Base-by-base conservation (phyloP, 2,888 invertebrate genomes). In the Agrochola lychnidis region DNA sequence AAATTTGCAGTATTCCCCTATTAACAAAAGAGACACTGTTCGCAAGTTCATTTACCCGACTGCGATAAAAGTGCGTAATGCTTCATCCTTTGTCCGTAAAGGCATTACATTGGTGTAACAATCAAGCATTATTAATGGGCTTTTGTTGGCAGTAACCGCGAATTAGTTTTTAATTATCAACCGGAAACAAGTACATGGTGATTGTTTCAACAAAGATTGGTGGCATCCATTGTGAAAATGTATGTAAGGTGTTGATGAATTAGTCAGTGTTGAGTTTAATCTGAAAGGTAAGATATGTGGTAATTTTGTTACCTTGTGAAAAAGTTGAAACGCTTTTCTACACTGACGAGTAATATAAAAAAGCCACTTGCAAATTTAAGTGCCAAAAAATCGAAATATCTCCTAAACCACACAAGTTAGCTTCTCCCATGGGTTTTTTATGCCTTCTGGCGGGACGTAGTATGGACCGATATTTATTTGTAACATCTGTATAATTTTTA, bases 121-220 rank as follows among this genome's bases (percentile, higher is more conserved):
- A 92, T 94, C 91, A 91, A 88, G 90, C 89, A 93, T 95, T 95
- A 95, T 94, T 94, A 94, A 96, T 94, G 93, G 90, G 90, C 94
- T 95, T 95, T 94, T 95, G 95, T 95, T 94, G 80, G 70, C 90
- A 86, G 87, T 91, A 72, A 79, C 78, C 72, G 87, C 89, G 92
- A 94, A 94, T 95, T 95, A 94, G 94, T 94, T 94, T 95, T 94
- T 95, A 95, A 95, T 95, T 95, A 94, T 89, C 88, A 88, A 82
- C 93, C 91, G 95, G 95, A 95, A 94, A 92, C 91, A 87, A 71
- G 56, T 73, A 87, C 82, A 88, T 88, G 87, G 89, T 87, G 85
- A 91, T 90, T 90, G 91, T 89, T 87, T 85, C 82, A 90, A 90
- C 90, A 90, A 92, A 91, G 91, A 91, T 89, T 42, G 63, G 66